These are phyloP conservation scores for Erynnis tages DNA, from an alignment of 2,888 invertebrate genomes.

Conservation along the genomic window DNA sequence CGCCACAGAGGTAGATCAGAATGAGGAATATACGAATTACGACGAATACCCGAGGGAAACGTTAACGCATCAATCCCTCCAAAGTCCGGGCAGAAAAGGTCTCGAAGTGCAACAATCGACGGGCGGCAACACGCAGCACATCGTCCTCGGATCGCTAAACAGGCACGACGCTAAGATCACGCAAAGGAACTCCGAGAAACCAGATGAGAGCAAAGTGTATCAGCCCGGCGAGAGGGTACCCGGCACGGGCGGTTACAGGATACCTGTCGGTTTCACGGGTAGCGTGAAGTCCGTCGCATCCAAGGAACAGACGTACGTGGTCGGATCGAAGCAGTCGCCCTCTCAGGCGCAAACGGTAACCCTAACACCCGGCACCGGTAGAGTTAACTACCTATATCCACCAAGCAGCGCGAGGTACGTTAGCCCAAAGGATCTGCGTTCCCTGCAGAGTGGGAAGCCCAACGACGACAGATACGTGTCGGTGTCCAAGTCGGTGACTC, in stretches of 20 bases:
- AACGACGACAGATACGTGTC: conserved; percentile 87
- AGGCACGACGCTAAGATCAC: conserved; percentile 83
- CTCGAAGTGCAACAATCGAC: conserved; percentile 70
- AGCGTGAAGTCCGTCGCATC: conserved; percentile 85
- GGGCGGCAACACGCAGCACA: conserved; percentile 83
- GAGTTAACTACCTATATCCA: conserved; percentile 62
- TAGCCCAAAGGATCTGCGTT: conserved; percentile 60
- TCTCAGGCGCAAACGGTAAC: conserved; percentile 86
- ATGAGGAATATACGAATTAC: conserved; percentile 82
- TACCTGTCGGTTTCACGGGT: conserved; percentile 86
- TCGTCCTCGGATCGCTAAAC: conserved; percentile 81
- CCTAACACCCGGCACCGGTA: conserved; percentile 73
- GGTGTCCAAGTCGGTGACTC: conserved; percentile 90
- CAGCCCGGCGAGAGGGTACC: conserved; percentile 85
- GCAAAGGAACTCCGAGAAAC: conserved; percentile 77
- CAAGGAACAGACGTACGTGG: conserved; percentile 79
- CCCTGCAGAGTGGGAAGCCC: conserved; percentile 54
- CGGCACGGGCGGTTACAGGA: conserved; percentile 84
- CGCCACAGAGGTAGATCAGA: conserved; percentile 67
- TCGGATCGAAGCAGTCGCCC: conserved; percentile 80
- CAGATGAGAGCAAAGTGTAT: conserved; percentile 81
- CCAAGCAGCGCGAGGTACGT: conserved; percentile 51
- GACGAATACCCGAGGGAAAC: conserved; percentile 75
- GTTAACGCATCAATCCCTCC: conserved; percentile 58
- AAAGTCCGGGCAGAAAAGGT: conserved; percentile 54